These are phyloP conservation scores for Apaloderma vittatum DNA, from an alignment of 2,113 vertebrate species.

Conservation along the genomic window DNA sequence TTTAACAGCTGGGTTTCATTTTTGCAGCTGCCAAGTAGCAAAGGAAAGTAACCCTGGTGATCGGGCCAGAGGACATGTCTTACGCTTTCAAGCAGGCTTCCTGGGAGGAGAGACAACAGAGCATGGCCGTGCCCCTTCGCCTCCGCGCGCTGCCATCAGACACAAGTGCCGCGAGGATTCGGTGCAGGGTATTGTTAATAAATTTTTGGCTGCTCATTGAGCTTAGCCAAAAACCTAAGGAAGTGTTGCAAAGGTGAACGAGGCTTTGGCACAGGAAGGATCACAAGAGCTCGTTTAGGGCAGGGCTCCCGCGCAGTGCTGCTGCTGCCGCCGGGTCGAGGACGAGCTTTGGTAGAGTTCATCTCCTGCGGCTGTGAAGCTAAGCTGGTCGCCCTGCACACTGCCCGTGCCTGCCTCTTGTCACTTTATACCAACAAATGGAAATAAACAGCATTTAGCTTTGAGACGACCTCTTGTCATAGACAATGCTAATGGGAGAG, in stretches of 20 bases:
- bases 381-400: background rate
- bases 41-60: slow-evolving; percentile 40
- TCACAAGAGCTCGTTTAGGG: rapidly evolving
- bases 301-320: background rate
- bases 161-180: background rate
- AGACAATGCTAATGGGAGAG: rapidly evolving
- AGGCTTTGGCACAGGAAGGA: background rate
- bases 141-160: background rate
- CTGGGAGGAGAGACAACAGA: background rate
- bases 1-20: slow-evolving; percentile 36
- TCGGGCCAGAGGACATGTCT: slow-evolving; percentile 25
- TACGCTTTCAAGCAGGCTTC: background rate
- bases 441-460: background rate
- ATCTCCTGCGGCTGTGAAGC: too few relatives aligned
- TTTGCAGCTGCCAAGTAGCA: slow-evolving; percentile 51
- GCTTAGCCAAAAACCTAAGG: background rate
- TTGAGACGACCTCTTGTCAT: rapidly evolving
- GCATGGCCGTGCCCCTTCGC: background rate
- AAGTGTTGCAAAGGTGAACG: background rate
- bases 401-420: rapidly evolving
- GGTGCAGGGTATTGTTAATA: background rate
- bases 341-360: background rate
- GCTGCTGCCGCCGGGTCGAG: background rate
- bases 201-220: background rate
- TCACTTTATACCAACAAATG: rapidly evolving